Evolutionary conservation across 1,140 invertebrate genomes (phyloP), one percentile per base, ranked within the genome.

Genomic region (Anadara kagoshimensis): DNA sequence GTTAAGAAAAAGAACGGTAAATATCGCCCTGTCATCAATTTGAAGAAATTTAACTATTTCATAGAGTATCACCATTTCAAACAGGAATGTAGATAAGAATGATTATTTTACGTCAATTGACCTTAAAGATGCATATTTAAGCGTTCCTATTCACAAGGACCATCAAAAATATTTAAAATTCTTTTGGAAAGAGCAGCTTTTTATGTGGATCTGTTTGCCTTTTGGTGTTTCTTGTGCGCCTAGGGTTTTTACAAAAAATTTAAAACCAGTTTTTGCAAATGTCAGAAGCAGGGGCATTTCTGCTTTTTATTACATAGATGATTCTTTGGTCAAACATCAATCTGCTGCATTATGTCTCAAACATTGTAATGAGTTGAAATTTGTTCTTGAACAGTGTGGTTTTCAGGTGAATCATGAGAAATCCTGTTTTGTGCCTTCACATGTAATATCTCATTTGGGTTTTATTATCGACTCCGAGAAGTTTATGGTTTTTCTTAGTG

Each of bases 181-280:
- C 63, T 47, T 26, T 20, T 72, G 69, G 75, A 71, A 67, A 43
- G 49, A 49, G 0, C 29, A 61, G 41, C 49, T 62, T 26, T 76
- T 43, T 29, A 18, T 45, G 29, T 72, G 67, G 56, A 14, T 43
- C 14, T 26, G 54, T 49, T 36, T 72, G 18, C 62, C 73, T 1
- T 76, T 68, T 47, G 76, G 76, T 16, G 59, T 70, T 24, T 16
- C 61, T 11, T 64, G 54, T 36, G 56, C 63, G 16, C 66, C 56
- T 12, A 53, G 70, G 62, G 24, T 69, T 36, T 69, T 69, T 69
- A 71, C 59, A 10, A 36, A 61, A 26, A 20, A 53, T 2, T 12
- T 71, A 20, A 64, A 63, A 56, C 58, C 47, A 24, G 20, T 64
- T 20, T 56, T 54, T 62, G 12, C 44, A 20, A 12, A 14, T 2